phyloP scores from a whole-genome alignment of 2,888 invertebrate genomes.

The Cyclophora albipunctata region DNA sequence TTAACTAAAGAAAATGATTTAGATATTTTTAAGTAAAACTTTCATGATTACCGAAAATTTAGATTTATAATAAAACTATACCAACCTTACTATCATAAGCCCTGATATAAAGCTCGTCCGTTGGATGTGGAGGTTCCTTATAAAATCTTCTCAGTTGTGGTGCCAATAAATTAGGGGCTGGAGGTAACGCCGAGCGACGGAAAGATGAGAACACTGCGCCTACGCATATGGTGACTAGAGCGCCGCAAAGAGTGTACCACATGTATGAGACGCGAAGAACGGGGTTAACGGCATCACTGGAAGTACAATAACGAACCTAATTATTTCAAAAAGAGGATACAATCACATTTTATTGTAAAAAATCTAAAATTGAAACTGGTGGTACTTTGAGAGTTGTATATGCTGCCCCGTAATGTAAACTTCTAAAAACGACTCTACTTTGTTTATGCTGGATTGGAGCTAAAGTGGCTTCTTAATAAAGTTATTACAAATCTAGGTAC shows the following conservation, averaged over 20 bases:
- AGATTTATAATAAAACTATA: no score
- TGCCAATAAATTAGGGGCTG: conserved; percentile 75
- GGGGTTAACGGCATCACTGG: conserved; percentile 73
- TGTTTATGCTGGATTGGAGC: no score
- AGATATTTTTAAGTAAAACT: no score
- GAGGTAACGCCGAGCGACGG: conserved; percentile 49
- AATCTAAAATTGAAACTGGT: no score
- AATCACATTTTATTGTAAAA: no score
- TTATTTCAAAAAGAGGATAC: no score
- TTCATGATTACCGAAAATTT: no score
- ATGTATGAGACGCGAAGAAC: conserved; percentile 85
- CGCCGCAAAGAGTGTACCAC: conserved; percentile 80
- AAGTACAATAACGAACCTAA: not conserved
- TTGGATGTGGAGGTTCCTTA: conserved; percentile 63
- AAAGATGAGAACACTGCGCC: conserved; percentile 14
- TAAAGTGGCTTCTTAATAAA: no score
- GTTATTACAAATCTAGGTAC: no score
- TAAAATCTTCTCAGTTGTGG: conserved; percentile 79
- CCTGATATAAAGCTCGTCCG: conserved; percentile 54
- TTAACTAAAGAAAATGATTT: not conserved
- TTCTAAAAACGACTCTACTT: no score
- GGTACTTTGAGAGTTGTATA: no score
- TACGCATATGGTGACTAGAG: conserved; percentile 30
- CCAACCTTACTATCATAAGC: conserved; percentile 57
- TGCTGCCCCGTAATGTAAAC: no score